Base-by-base conservation (phyloP, 2,797 vertebrate genomes). In the Phoxinus dragarum region DNA sequence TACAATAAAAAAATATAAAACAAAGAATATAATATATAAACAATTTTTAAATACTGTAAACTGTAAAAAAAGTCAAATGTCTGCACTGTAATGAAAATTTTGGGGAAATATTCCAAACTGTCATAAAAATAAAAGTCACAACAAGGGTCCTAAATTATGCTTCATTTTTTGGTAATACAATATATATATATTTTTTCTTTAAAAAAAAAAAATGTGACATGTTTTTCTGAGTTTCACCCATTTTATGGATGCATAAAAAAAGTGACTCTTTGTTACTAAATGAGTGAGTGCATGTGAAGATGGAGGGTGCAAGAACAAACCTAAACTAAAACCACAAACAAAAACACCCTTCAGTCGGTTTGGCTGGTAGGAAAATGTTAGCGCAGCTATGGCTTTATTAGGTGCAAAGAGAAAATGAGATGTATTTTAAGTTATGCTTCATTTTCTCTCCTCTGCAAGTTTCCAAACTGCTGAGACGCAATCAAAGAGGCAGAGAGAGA, bases 401-500 rank as follows among this genome's bases (percentile, higher is more conserved):
- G 89, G 89, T 92, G 89, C 81, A 81, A 89, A 90, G 86, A 81
- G 14, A 71, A 91, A 87, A 89, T 47, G 56, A 59, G 79, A 84
- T 86, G 84, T 89, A 88, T 73, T 88, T 90, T 61, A 68, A 40
- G 79, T 82, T 66, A 34, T 4, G 68, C 72, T 81, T 89, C 75
- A 76, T 80, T 88, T 54, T 36, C 78, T 75, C 72, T 67, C 69
- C 88, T 56, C 66, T 40, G 61, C 77, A 38, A 79, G 77, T 80
- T 82, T 88, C 87, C 14, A 80, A 82, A 80, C 5, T 16, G 67
- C 84, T 76, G 77, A 88, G 86, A 92, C 87, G 80, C 84, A 72
- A 81, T 82, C 90, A 89, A 90, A 90, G 78, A 61, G 71, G 75
- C 72, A 89, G 89, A 89, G 88, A 91, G 84, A 91, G 86, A 89